Conservation (phyloP, 2,797 vertebrate species). For the Sparidentex hasta region DNA sequence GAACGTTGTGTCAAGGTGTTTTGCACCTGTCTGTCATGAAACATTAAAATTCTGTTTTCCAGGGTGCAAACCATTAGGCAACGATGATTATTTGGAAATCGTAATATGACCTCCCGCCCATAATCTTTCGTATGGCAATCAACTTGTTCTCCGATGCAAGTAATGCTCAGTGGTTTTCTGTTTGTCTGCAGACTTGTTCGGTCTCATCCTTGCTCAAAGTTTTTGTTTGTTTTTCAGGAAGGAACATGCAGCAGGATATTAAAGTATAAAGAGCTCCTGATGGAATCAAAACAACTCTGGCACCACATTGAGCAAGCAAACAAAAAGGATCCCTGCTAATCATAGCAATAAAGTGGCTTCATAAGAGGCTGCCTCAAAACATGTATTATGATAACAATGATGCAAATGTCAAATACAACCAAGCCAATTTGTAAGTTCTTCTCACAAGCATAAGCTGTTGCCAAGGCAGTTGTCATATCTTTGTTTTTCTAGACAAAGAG, state of each 20-base stretch:
- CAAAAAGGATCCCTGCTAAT: conserved; percentile 38
- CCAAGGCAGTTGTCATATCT: not conserved
- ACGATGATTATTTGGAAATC: conserved; percentile 16
- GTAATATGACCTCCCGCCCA: not conserved
- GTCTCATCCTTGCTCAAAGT: conserved; percentile 25
- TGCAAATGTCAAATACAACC: not conserved
- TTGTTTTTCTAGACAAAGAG: not conserved
- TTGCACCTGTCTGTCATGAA: not conserved
- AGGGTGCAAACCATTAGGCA: not conserved
- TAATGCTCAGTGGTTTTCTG: conserved; percentile 5
- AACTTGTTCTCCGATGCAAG: conserved; percentile 1
- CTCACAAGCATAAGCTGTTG: not conserved
- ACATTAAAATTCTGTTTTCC: not conserved
- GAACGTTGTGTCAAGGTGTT: not conserved
- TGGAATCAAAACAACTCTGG: conserved; percentile 57
- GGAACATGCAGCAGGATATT: conserved; percentile 72
- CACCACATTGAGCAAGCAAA: conserved; percentile 32
- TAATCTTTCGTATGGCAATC: not conserved
- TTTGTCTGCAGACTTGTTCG: conserved; percentile 23
- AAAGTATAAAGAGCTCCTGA: conserved; percentile 51
- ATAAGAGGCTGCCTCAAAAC: conserved; percentile 29
- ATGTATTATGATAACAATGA: not conserved
- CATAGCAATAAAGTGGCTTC: conserved; percentile 37
- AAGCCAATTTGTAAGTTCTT: conserved; percentile 7
- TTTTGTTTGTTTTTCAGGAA: conserved; percentile 66